A percentile compares a stretch with the other conserved stretches of the same genome.
These are phyloP conservation scores for Lethocerus indicus DNA, from an alignment of 1,140 invertebrate species.

Conservation along the genomic window DNA sequence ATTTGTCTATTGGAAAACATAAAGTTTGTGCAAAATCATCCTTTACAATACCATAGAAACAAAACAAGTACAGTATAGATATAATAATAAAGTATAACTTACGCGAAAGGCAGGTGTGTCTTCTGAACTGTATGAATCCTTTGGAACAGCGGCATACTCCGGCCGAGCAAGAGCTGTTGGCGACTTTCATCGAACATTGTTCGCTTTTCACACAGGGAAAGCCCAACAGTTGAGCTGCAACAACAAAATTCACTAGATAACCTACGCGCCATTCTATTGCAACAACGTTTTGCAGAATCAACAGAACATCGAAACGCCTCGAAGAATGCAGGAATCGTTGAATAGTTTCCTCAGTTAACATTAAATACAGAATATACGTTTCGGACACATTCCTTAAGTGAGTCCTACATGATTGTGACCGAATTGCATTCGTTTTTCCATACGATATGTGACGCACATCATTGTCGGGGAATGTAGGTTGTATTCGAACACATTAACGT, in stretches of 20 bases:
- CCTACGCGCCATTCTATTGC: background rate
- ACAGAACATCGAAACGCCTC: background rate
- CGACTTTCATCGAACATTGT: constrained; percentile 61
- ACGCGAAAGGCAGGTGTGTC: constrained; percentile 76
- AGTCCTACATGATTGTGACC: background rate
- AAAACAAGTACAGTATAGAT: no score
- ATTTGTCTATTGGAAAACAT: no score
- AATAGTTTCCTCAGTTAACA: background rate
- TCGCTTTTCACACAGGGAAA: constrained; percentile 51
- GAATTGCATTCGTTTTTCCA: background rate
- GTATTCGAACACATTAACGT: no score
- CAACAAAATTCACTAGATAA: constrained; percentile 4
- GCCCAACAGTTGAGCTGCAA: constrained; percentile 56
- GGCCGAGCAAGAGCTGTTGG: constrained; percentile 53
- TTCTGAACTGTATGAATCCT: constrained; percentile 64
- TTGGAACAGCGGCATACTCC: constrained; percentile 61
- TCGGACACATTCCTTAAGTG: background rate
- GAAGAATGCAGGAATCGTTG: background rate
- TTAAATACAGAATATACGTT: background rate
- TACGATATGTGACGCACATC: no score
- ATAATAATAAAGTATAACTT: constrained; percentile 31
- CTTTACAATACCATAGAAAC: no score
- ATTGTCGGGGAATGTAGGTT: no score
- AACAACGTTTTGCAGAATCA: background rate
- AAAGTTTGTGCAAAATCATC: no score